Base-by-base conservation (phyloP, 2,113 vertebrate species). In the Myodes glareolus region DNA sequence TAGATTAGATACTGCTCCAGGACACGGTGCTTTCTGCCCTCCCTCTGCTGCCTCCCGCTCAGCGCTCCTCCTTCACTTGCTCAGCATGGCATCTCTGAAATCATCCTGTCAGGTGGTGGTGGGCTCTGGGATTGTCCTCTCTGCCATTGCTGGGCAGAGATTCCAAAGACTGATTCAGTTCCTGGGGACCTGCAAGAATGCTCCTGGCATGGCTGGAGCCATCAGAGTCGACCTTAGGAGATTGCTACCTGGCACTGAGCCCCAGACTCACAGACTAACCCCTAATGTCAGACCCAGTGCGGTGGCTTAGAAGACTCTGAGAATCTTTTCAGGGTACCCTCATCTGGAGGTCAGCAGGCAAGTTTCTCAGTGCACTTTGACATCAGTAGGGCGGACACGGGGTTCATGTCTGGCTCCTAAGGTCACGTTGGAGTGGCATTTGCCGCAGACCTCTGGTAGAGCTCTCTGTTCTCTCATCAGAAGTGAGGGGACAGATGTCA, bases 391-490 rank as follows among this genome's bases (percentile, higher is more conserved):
- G 36, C 13, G 27, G 7, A 3, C 13, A 16, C 3, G 36, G 68
- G 14, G 29, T 27, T 29, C 0, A 0, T 1, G 13, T 27, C 47
- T 39, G 27, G 45, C 2, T 58, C 47, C 65, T 12, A 2, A 3
- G 45, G n/a, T 67, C 16, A 52, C 23, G 8, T 8, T 47, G 17
- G 10, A 3, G 2, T 14, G 13, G 6, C 52, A 4, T 12, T 14
- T 21, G 33, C 39, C 4, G 6, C 7, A 7, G 10, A 31, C 78
- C 3, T 0, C 13, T 10, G 1, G 13, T 2, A 42, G 65, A 47
- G 70, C 25, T 29, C 14, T 58, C 14, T 33, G n/a, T 61, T 33
- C 61, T 33, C 61, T 63, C 29, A 6, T 68, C 29, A 47, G 13
- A 65, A 65, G 65, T 39, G 14, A 55, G 63, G 42, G 27, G 27